Evolutionary conservation across 1,140 invertebrate species (phyloP), one percentile per base, ranked within the genome.

Genomic region (Glossosoma conforme): DNA sequence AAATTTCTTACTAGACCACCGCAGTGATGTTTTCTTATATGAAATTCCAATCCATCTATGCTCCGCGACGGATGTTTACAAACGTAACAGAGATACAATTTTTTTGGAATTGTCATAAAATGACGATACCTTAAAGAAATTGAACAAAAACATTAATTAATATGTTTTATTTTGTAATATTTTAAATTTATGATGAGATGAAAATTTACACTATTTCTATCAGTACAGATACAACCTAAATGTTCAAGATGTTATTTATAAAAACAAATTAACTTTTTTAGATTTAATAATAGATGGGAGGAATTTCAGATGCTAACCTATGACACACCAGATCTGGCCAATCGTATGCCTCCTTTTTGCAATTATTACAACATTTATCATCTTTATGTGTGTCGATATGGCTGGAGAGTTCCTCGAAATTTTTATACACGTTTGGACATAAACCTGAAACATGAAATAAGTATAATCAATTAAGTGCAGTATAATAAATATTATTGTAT

Each of bases 261-360:
- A 8, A 28, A 28, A 28, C 24, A 28, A 28, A 28, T 28, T 6
- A 28, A n/a, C n/a, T 28, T 28, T 28, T 28, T 28, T 8, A 28
- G 6, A 28, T 8, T 28, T n/a, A 8, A 28, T 28, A 28, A 28
- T 28, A 28, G 6, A 28, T n/a, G n/a, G n/a, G n/a, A n/a, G n/a
- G 24, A 8, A 28, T 28, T 28, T 28, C 35, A 37, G 6, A 5
- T 37, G 43, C 28, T 2, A 65, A n/a, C 51, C 68, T 59, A 38
- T 70, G 68, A 1, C 59, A 44, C 1, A 67, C 44, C 6, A 67
- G 19, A 18, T 61, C 43, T 5, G 64, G 60, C 58, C 62, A 61
- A 15, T 61, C 58, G 19, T 19, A 43, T 13, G 64, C 61, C 2
- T 13, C 40, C 42, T 62, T 42, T 4, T 17, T 4, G 41, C 67